Percentiles rank a stretch among this genome's conserved stretches.
phyloP scores from a whole-genome alignment of 2,888 invertebrate genomes.

The Trisateles emortualis region DNA sequence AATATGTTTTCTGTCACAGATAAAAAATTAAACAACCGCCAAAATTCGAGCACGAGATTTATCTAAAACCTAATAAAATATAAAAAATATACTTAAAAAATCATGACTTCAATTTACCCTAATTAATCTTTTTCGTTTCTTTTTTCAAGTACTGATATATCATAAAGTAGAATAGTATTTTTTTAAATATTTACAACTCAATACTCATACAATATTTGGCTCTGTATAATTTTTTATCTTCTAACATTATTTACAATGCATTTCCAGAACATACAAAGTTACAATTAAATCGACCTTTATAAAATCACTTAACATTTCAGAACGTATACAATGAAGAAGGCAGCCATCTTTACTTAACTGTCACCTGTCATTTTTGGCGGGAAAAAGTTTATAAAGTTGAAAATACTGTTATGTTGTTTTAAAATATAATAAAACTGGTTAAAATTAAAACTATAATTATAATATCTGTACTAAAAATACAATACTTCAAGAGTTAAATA shows the following conservation, averaged over 20 bases:
- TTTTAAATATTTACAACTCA: slow-evolving; percentile 7
- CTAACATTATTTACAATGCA: slow-evolving; percentile 5
- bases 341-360: slow-evolving; percentile 3
- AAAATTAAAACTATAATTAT: background rate
- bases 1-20: background rate
- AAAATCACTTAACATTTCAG: background rate
- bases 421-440: background rate
- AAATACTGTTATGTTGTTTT: background rate
- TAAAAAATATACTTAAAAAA: slow-evolving; percentile 2
- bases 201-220: background rate
- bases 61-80: background rate
- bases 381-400: background rate
- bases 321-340: background rate
- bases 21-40: background rate
- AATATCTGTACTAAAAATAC: background rate
- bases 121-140: background rate
- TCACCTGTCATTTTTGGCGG: background rate
- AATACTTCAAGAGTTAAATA: background rate
- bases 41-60: background rate
- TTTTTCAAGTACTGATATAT: background rate
- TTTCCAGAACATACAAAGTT: slow-evolving; percentile 8
- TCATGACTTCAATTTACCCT: background rate
- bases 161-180: background rate
- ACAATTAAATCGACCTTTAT: slow-evolving; percentile 1
- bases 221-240: slow-evolving; percentile 5